Conservation (phyloP, 2,888 invertebrate genomes). For the Agonopterix heracliana region DNA sequence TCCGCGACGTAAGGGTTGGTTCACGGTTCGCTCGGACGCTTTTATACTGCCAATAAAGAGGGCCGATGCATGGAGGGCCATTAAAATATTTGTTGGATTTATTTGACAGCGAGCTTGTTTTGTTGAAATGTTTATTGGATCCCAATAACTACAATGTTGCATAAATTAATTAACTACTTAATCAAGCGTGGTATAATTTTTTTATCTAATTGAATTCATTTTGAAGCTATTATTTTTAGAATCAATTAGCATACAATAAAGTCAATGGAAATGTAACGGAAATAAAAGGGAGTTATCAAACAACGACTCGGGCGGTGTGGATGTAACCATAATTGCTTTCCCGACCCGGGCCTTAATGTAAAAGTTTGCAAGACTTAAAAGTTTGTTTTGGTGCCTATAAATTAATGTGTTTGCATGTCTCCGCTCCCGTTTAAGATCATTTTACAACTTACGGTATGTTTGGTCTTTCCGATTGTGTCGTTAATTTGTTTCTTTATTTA, state of each 20-base stretch:
- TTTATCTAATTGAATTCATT: slow-evolving; percentile 18
- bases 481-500: slow-evolving; percentile 14
- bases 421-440: slow-evolving; percentile 40
- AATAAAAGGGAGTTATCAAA: slow-evolving; percentile 31
- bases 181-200: slow-evolving; percentile 31
- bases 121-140: slow-evolving; percentile 63
- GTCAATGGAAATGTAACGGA: slow-evolving; percentile 24
- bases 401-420: slow-evolving; percentile 68
- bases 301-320: slow-evolving; percentile 40
- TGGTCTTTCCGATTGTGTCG: slow-evolving; percentile 18
- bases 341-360: slow-evolving; percentile 57
- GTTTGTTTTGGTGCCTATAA: slow-evolving; percentile 65
- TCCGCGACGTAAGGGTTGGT: slow-evolving; percentile 47
- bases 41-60: slow-evolving; percentile 70
- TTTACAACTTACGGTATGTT: slow-evolving; percentile 27
- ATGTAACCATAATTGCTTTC: slow-evolving; percentile 57
- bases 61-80: slow-evolving; percentile 55
- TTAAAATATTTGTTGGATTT: slow-evolving; percentile 73
- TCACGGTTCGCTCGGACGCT: slow-evolving; percentile 41
- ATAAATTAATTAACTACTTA: slow-evolving; percentile 53
- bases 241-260: slow-evolving; percentile 1
- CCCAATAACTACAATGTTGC: slow-evolving; percentile 58
- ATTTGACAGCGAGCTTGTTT: slow-evolving; percentile 62
- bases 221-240: slow-evolving; percentile 2
- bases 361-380: slow-evolving; percentile 62